These are phyloP conservation scores for Acridotheres tristis DNA, from an alignment of 2,797 vertebrate species.

Conservation along the genomic window DNA sequence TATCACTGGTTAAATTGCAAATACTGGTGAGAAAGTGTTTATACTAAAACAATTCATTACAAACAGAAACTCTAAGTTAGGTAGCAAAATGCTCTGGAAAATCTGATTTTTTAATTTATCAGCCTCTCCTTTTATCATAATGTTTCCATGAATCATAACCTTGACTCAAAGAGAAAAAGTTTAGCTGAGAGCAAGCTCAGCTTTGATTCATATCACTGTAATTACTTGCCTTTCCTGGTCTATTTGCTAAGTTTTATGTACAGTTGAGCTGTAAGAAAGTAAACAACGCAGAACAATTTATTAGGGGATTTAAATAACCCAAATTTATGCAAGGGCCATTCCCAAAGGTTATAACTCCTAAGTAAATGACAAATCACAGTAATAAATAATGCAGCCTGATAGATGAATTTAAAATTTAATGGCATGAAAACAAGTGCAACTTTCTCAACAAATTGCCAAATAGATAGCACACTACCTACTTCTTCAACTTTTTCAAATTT, in stretches of 20 bases:
- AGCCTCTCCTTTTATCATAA: not conserved
- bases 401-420: not conserved
- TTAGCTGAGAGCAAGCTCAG: not conserved
- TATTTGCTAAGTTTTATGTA: not conserved
- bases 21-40: not conserved
- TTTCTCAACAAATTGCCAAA: not conserved
- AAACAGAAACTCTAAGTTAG: not conserved
- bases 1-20: not conserved
- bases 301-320: not conserved
- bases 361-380: slow-evolving; percentile 1
- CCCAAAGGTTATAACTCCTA: not conserved
- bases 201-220: not conserved
- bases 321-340: not conserved
- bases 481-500: not conserved
- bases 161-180: not conserved
- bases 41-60: not conserved
- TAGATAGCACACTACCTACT: not conserved
- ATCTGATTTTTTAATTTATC: not conserved
- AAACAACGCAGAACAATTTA: not conserved
- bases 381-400: not conserved
- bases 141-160: not conserved
- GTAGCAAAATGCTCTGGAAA: not conserved
- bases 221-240: not conserved
- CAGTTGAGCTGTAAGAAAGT: not conserved
- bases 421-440: not conserved